phyloP scores from a whole-genome alignment of 2,888 invertebrate genomes.

The Meta bourneti region DNA sequence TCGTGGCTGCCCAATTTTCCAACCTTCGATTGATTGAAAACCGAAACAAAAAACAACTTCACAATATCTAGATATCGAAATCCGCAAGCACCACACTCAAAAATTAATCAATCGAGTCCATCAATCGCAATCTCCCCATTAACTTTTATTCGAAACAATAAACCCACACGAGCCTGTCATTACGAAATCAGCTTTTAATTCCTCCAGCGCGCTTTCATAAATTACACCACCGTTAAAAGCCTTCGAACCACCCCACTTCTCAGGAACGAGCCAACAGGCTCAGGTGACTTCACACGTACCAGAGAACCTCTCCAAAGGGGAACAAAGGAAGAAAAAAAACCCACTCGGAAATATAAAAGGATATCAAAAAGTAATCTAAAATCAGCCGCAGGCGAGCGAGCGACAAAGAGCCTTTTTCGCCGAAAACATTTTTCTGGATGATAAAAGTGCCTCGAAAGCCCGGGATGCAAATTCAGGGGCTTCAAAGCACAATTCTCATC shows the following conservation, averaged over 20 bases:
- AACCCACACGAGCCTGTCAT: background rate
- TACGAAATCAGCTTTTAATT: background rate
- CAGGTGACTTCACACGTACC: background rate
- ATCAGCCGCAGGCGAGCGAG: background rate
- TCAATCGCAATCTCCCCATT: background rate
- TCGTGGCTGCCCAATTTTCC: too few relatives aligned
- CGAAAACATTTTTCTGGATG: background rate
- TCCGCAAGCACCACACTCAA: too few relatives aligned
- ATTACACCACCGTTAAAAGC: background rate
- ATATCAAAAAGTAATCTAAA: background rate
- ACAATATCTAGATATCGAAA: too few relatives aligned
- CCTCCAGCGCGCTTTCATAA: background rate
- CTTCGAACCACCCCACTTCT: background rate
- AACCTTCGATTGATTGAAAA: too few relatives aligned
- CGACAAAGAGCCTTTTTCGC: background rate
- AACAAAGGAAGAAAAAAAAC: background rate
- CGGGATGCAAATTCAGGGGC: background rate
- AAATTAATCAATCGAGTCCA: background rate
- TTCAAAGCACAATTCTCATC: background rate
- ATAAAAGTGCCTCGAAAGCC: background rate
- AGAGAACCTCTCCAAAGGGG: background rate
- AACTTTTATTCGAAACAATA: background rate
- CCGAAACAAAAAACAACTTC: too few relatives aligned
- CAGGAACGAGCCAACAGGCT: background rate
- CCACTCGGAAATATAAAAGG: background rate